Percentiles rank a stretch among this genome's conserved stretches.
phyloP scores from a whole-genome alignment of 2,113 vertebrate species.

The Panthera tigris region DNA sequence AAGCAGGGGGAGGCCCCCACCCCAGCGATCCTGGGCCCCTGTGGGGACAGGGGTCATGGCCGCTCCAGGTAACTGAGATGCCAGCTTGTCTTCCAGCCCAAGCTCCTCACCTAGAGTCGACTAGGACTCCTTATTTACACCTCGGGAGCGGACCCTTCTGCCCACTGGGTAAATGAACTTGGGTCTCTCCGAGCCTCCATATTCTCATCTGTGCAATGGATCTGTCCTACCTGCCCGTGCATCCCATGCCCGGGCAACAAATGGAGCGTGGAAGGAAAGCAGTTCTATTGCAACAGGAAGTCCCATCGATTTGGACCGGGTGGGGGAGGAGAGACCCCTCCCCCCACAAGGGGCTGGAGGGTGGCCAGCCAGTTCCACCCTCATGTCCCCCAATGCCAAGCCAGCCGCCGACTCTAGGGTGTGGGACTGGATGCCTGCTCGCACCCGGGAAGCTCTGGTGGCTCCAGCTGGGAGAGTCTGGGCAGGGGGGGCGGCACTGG shows the following conservation, averaged over 20 bases:
- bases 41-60: not conserved
- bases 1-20: not conserved
- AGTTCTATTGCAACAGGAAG: not conserved
- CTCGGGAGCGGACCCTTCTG: not conserved
- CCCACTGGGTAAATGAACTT: accelerated
- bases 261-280: accelerated
- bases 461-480: not conserved
- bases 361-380: not conserved
- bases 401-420: not conserved
- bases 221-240: too few species aligned
- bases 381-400: not conserved
- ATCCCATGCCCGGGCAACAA: not conserved
- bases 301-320: accelerated
- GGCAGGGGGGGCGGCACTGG: accelerated
- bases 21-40: not conserved
- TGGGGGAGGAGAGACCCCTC: not conserved
- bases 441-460: not conserved
- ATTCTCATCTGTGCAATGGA: not conserved
- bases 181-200: not conserved
- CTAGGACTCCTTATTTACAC: accelerated
- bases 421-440: accelerated
- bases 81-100: too few species aligned
- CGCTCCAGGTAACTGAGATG: not conserved
- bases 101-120: not conserved
- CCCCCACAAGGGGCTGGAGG: not conserved